phyloP scores from a whole-genome alignment of 2,888 invertebrate genomes.

The Bedellia somnulentella region DNA sequence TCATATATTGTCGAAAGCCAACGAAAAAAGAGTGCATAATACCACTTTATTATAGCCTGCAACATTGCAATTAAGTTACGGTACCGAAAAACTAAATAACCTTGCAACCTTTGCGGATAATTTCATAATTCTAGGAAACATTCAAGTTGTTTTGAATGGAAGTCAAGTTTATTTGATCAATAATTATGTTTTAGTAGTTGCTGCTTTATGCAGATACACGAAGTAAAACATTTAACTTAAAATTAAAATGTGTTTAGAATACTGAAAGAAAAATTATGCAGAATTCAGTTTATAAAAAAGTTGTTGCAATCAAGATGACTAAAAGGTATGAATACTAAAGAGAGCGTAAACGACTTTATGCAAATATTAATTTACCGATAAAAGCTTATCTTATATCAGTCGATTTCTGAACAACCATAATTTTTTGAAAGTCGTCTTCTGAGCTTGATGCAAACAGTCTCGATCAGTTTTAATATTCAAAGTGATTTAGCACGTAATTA shows the following conservation, averaged over 20 bases:
- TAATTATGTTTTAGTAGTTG: too few relatives aligned
- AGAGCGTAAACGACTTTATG: conserved; percentile 29
- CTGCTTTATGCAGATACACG: too few relatives aligned
- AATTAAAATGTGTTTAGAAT: too few relatives aligned
- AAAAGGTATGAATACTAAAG: conserved; percentile 38
- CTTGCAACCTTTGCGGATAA: conserved; percentile 29
- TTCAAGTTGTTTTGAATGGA: too few relatives aligned
- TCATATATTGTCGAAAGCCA: conserved; percentile 30
- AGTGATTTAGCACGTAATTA: conserved; percentile 13
- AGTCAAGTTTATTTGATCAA: too few relatives aligned
- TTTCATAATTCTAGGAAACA: too few relatives aligned
- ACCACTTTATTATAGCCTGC: conserved; percentile 31
- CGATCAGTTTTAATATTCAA: conserved; percentile 12
- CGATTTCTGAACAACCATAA: conserved; percentile 25
- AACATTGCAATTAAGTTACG: conserved; percentile 30
- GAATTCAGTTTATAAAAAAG: too few relatives aligned
- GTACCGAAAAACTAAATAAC: conserved; percentile 7
- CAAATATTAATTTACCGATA: conserved; percentile 32
- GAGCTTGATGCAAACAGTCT: conserved; percentile 6
- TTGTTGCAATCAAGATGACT: too few relatives aligned
- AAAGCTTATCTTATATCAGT: conserved; percentile 31
- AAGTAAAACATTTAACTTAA: too few relatives aligned
- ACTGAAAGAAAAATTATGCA: too few relatives aligned
- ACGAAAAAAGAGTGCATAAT: conserved; percentile 31
- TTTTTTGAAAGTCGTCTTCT: too few relatives aligned